phyloP scores from a whole-genome alignment of 2,888 invertebrate species.

The Thecocarcelia acutangulata region DNA sequence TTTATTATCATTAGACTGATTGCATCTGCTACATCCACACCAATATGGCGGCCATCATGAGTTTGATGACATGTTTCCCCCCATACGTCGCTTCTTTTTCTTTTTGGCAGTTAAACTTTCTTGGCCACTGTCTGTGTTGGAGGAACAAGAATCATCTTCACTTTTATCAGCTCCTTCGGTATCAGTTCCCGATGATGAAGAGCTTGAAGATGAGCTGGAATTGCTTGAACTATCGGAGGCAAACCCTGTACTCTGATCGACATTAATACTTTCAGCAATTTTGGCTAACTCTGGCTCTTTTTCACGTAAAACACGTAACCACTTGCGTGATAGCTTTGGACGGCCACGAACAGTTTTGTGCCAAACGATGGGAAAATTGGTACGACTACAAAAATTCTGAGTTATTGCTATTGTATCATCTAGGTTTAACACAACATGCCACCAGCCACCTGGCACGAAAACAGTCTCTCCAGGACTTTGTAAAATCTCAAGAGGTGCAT shows the following conservation, averaged over 20 bases:
- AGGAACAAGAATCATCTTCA: constrained; percentile 83
- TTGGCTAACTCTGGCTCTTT: constrained; percentile 90
- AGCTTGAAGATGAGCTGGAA: constrained; percentile 88
- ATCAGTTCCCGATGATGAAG: constrained; percentile 79
- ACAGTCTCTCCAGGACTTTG: constrained; percentile 98
- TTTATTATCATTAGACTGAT: constrained; percentile 21
- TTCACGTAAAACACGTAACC: constrained; percentile 87
- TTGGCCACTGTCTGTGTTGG: constrained; percentile 90
- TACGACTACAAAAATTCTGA: constrained; percentile 97
- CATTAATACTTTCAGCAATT: constrained; percentile 91
- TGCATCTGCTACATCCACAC: constrained; percentile 54
- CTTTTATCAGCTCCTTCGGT: constrained; percentile 79
- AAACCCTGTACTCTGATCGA: constrained; percentile 92
- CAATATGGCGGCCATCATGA: constrained; percentile 76
- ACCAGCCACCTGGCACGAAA: constrained; percentile 99
- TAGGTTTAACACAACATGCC: constrained; percentile 99
- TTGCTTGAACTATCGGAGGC: constrained; percentile 97
- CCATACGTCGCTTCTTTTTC: constrained; percentile 86
- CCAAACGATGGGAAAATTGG: constrained; percentile 99
- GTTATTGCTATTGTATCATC: constrained; percentile 98
- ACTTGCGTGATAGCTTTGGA: constrained; percentile 96
- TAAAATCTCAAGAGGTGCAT: constrained; percentile 94
- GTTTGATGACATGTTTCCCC: constrained; percentile 72
- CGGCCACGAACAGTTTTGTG: constrained; percentile 97
- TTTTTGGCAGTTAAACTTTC: constrained; percentile 94